These are phyloP conservation scores for Drosophila funebris DNA, from an alignment of 1,140 invertebrate genomes.

Conservation along the genomic window DNA sequence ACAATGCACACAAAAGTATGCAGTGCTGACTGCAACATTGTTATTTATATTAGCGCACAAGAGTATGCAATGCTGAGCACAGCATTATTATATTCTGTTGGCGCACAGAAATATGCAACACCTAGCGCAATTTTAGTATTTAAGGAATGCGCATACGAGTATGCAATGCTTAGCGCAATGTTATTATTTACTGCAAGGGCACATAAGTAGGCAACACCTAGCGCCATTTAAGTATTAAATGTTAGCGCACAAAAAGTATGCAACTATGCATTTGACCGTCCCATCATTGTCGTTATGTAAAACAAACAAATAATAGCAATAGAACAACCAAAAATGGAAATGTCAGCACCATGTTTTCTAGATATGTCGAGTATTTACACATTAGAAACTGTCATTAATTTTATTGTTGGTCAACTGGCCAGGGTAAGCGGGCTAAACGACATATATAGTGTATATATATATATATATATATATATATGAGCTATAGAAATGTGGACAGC, in stretches of 20 bases:
- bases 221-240: not conserved
- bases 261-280: not conserved
- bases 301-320: not conserved
- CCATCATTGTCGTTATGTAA: constrained; percentile 33
- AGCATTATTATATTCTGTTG: no score
- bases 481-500: constrained; percentile 17
- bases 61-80: not conserved
- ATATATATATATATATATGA: no score
- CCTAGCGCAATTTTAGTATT: not conserved
- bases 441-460: no score
- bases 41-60: no score
- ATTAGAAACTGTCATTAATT: constrained; percentile 44
- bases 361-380: constrained; percentile 18
- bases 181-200: not conserved
- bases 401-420: constrained; percentile 31
- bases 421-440: no score
- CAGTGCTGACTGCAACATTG: no score
- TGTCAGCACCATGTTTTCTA: constrained; percentile 1
- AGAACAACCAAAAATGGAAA: not conserved
- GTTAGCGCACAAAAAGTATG: constrained; percentile 7
- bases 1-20: no score
- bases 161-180: not conserved
- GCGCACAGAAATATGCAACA: constrained; percentile 18
- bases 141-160: not conserved
- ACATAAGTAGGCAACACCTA: not conserved